Evolutionary conservation across 2,888 invertebrate species (phyloP), one percentile per base, ranked within the genome.

Genomic region (Molorchus minor): DNA sequence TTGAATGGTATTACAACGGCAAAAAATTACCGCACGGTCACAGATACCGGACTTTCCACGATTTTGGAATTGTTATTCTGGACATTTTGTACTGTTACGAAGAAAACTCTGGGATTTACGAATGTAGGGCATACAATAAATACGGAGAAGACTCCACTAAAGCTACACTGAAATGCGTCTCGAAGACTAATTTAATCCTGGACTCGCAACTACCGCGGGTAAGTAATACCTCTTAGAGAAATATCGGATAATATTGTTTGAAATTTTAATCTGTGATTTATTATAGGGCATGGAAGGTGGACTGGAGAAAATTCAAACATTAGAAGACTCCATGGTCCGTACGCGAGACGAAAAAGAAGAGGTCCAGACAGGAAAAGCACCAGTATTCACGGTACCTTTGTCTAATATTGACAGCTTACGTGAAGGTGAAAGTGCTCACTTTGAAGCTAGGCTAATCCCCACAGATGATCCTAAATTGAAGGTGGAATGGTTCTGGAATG

Each of bases 81-180:
- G 97, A 97, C 76, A 96, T 98, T 71, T 82, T 96, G 30, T 97
- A 96, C 77, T 96, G 96, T 75, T 97, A 97, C 77, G 97, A 96
- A 81, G 96, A 96, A 82, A 97, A 97, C 79, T 94, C 94, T 40
- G 96, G 96, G 47, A 89, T 89, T 59, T 97, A 96, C 77, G 96
- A 96, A 82, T 96, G 96, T 77, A 86, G 94, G 73, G 97, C 97
- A 30, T 88, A 89, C 15, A 97, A 97, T 76, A 94, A 96, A 81
- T 87, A 93, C 65, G 98, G 97, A 46, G 87, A 90, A 73, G 95
- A 95, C 79, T 85, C 88, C 10, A 96, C 95, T 0, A 91, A 90
- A 72, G 93, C 95, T 35, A 88, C 87, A 15, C 82, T 96, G 68
- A 92, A 91, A 81, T 96, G 96, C 80, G 86, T 89, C 69, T 94